These are phyloP conservation scores for Acleris cristana DNA, from an alignment of 2,888 invertebrate genomes.

Conservation along the genomic window DNA sequence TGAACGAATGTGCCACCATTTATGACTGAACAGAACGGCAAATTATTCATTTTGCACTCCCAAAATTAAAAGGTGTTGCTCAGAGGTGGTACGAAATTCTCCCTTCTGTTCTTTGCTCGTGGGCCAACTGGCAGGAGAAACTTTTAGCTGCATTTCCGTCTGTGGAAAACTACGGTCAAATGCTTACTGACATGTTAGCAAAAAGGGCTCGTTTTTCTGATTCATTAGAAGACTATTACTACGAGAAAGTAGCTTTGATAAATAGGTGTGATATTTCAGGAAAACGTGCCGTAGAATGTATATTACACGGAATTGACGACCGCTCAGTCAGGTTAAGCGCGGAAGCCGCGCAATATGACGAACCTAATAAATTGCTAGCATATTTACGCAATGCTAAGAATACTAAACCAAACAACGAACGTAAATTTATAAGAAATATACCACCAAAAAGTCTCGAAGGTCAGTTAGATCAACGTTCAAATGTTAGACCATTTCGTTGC, in stretches of 20 bases:
- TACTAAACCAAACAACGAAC: not conserved
- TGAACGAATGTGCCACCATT: constrained; percentile 20
- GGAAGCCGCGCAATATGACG: constrained; percentile 41
- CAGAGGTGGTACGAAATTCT: constrained; percentile 27
- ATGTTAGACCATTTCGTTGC: constrained; percentile 26
- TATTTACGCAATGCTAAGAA: constrained; percentile 32
- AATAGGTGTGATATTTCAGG: constrained; percentile 39
- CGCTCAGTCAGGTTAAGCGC: constrained; percentile 40
- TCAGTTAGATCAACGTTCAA: not conserved
- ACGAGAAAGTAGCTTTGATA: constrained; percentile 40
- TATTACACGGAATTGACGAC: constrained; percentile 42
- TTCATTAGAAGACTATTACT: constrained; percentile 42
- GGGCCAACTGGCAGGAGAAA: constrained; percentile 40
- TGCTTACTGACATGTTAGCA: constrained; percentile 35
- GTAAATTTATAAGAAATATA: not conserved
- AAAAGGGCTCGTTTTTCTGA: constrained; percentile 31
- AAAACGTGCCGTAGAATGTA: constrained; percentile 40
- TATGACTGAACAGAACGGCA: constrained; percentile 22
- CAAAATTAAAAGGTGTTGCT: constrained; percentile 26
- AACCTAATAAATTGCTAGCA: constrained; percentile 40
- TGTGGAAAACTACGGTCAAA: constrained; percentile 37
- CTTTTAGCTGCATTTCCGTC: constrained; percentile 37
- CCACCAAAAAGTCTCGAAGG: not conserved
- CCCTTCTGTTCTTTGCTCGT: constrained; percentile 18
- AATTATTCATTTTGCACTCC: constrained; percentile 15